Evolutionary conservation across 2,113 vertebrate species (phyloP).

Genomic region (Isurus oxyrinchus): DNA sequence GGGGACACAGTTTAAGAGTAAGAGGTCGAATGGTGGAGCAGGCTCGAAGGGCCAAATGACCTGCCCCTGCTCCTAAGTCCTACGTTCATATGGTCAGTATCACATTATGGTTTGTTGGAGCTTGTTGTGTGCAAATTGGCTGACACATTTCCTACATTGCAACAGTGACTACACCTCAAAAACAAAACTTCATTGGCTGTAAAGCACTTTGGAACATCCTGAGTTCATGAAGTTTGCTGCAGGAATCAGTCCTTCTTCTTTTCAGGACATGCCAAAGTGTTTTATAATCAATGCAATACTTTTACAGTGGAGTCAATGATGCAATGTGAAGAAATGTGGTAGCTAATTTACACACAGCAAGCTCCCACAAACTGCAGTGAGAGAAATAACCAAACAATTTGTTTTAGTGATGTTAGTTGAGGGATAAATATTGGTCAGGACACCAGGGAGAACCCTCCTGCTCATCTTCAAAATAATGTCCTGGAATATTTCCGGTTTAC

Average conservation of each 20-base stretch:
- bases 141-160: background rate
- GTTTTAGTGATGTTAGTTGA: background rate
- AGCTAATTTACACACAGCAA: background rate
- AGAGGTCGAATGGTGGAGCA: too few species aligned
- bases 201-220: background rate
- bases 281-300: too few species aligned
- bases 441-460: background rate
- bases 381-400: background rate
- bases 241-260: background rate
- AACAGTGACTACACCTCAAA: background rate
- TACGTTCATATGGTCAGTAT: background rate
- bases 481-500: too few species aligned
- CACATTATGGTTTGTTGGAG: background rate
- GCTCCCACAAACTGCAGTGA: background rate
- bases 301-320: too few species aligned
- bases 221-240: background rate
- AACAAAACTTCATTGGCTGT: background rate
- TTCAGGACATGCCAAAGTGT: background rate
- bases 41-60: too few species aligned
- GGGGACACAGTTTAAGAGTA: too few species aligned
- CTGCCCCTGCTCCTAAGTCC: too few species aligned
- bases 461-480: too few species aligned
- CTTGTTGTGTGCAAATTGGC: background rate
- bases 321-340: background rate
- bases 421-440: background rate